Evolutionary conservation across 2,113 vertebrate genomes (phyloP).

Genomic region (Rhombomys opimus): DNA sequence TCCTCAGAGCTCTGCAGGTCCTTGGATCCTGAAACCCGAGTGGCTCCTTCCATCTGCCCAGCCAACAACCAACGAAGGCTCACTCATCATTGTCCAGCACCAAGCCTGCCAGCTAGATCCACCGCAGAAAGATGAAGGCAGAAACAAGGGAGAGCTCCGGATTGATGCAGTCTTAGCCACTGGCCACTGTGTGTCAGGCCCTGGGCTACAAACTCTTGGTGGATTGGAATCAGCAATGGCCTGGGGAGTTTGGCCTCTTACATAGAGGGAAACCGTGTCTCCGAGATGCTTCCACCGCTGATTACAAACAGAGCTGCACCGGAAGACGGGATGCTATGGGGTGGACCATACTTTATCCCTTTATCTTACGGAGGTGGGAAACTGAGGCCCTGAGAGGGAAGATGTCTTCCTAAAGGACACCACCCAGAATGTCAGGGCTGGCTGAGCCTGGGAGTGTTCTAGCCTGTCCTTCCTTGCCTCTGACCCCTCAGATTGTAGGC

Average conservation of each 20-base stretch:
- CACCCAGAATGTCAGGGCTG: rapidly evolving
- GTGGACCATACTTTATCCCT: neutral
- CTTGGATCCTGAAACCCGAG: slow-evolving; percentile 89
- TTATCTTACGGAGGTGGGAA: neutral
- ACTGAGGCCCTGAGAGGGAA: neutral
- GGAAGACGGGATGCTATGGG: neutral
- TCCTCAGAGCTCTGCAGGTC: slow-evolving; percentile 79
- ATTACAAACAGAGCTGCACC: neutral
- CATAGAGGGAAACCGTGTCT: neutral
- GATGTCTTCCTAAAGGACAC: neutral
- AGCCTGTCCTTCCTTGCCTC: neutral
- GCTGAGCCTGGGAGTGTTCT: rapidly evolving
- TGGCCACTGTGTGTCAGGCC: neutral
- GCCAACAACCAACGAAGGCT: neutral
- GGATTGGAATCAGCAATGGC: neutral
- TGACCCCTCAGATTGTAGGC: rapidly evolving
- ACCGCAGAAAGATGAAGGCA: neutral
- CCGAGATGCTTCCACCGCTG: rapidly evolving
- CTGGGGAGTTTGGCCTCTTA: neutral
- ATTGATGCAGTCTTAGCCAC: rapidly evolving
- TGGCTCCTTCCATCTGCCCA: neutral
- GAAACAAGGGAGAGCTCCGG: neutral
- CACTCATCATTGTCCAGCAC: neutral
- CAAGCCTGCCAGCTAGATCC: neutral
- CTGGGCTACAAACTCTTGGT: rapidly evolving